A percentile compares a stretch with the other conserved stretches of the same genome.
Evolutionary conservation across 2,113 vertebrate species (phyloP).

Genomic region (Mormyrus lacerda): DNA sequence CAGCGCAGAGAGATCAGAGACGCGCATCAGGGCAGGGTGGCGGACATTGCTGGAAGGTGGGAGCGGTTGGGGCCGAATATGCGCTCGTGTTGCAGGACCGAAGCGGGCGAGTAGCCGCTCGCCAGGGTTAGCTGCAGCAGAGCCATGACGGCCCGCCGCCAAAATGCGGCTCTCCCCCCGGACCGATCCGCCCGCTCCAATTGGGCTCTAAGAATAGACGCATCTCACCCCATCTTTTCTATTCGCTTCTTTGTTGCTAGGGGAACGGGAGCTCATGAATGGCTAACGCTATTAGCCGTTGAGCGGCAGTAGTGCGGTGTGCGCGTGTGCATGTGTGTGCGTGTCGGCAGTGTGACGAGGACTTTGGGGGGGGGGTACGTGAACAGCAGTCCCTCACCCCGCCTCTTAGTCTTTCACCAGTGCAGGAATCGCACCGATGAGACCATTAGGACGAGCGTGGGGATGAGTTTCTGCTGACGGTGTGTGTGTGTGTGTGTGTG

Average conservation of each 20-base stretch:
- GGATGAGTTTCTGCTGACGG: not conserved
- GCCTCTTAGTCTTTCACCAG: slow-evolving; percentile 22
- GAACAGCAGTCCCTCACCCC: slow-evolving; percentile 22
- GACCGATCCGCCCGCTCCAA: slow-evolving; percentile 26
- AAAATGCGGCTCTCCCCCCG: slow-evolving; percentile 17
- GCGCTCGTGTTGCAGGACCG: not conserved
- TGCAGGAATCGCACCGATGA: not conserved
- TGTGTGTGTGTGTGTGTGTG: not conserved
- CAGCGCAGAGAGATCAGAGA: not conserved
- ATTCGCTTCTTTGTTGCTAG: slow-evolving; percentile 46
- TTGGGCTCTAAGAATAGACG: slow-evolving; percentile 46
- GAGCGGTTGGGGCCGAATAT: not conserved
- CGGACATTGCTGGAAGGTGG: slow-evolving; percentile 8
- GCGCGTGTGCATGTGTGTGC: not conserved
- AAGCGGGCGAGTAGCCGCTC: not conserved
- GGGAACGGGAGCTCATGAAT: slow-evolving; percentile 33
- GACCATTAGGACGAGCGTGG: not conserved
- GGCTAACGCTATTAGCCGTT: slow-evolving; percentile 44
- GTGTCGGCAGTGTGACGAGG: not conserved
- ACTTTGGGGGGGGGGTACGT: slow-evolving; percentile 30
- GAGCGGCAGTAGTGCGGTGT: slow-evolving; percentile 25
- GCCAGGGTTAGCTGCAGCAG: slow-evolving; percentile 18
- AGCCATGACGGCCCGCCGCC: not conserved
- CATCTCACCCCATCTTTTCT: slow-evolving; percentile 33
- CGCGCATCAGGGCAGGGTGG: slow-evolving; percentile 17